phyloP scores from a whole-genome alignment of 2,888 invertebrate species.

The Trissonchulus latispiculum region DNA sequence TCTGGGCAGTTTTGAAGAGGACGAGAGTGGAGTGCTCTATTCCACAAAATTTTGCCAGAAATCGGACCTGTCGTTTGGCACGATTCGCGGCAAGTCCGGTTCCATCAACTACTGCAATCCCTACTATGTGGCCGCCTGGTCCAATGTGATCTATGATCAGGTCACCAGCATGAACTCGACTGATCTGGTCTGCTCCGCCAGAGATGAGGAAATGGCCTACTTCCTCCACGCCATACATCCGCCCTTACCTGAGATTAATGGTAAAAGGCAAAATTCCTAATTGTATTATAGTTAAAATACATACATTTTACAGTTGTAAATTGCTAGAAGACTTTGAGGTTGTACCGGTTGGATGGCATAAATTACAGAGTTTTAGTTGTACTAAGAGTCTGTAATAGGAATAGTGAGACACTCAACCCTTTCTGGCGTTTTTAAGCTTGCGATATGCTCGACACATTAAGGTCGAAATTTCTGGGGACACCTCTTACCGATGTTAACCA shows the following conservation, averaged over 20 bases:
- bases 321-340: too few relatives aligned
- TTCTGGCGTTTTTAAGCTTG: too few relatives aligned
- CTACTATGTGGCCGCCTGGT: slow-evolving; percentile 42
- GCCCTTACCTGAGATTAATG: slow-evolving; percentile 42
- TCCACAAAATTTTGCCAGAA: slow-evolving; percentile 17
- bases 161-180: slow-evolving; percentile 33
- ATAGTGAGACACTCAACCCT: too few relatives aligned
- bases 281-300: too few relatives aligned
- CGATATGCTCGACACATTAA: too few relatives aligned
- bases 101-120: slow-evolving; percentile 40
- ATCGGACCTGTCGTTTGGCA: slow-evolving; percentile 12
- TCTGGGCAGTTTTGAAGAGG: not conserved
- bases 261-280: too few relatives aligned
- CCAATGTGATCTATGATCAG: slow-evolving; percentile 36
- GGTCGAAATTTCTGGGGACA: too few relatives aligned
- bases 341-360: too few relatives aligned
- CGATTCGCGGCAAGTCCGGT: slow-evolving; percentile 33
- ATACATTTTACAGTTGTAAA: too few relatives aligned
- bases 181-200: slow-evolving; percentile 21
- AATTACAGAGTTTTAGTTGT: too few relatives aligned
- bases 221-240: slow-evolving; percentile 38
- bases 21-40: not conserved
- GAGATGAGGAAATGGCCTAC: slow-evolving; percentile 19
- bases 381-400: too few relatives aligned
- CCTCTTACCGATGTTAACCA: too few relatives aligned